A percentile compares a stretch with the other conserved stretches of the same genome.
Evolutionary conservation across 2,113 vertebrate genomes (phyloP).

Genomic region (Butorides virescens): DNA sequence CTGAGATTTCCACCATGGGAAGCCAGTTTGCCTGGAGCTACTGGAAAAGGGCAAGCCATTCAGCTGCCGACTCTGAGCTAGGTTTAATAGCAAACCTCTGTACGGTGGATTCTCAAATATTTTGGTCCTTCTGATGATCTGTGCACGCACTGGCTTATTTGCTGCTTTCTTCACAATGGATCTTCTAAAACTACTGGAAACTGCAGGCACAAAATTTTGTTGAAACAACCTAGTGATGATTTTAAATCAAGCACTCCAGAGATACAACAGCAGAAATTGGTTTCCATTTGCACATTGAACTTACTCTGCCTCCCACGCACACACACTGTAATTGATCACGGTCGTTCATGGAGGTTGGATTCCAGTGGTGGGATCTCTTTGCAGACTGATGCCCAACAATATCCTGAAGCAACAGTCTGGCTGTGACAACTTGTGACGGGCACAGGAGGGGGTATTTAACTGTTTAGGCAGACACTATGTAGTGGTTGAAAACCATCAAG

Average conservation of each 20-base stretch:
- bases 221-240: not conserved
- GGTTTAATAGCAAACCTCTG: not conserved
- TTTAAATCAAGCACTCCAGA: not conserved
- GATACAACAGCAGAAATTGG: not conserved
- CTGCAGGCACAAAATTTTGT: not conserved
- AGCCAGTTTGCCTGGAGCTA: not conserved
- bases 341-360: not conserved
- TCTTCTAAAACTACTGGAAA: not conserved
- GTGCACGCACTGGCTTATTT: not conserved
- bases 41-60: not conserved
- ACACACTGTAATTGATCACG: not conserved
- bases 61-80: not conserved
- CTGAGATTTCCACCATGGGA: not conserved
- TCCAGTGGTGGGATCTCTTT: not conserved
- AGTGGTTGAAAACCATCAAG: not conserved
- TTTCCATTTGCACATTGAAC: not conserved
- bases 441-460: not conserved
- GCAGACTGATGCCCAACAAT: not conserved
- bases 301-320: not conserved
- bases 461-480: not conserved
- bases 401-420: not conserved
- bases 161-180: not conserved
- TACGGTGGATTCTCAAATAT: not conserved
- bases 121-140: not conserved
- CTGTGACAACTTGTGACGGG: not conserved